Evolutionary conservation across 2,113 vertebrate genomes (phyloP).

Genomic region (Lethenteron camtschaticum): DNA sequence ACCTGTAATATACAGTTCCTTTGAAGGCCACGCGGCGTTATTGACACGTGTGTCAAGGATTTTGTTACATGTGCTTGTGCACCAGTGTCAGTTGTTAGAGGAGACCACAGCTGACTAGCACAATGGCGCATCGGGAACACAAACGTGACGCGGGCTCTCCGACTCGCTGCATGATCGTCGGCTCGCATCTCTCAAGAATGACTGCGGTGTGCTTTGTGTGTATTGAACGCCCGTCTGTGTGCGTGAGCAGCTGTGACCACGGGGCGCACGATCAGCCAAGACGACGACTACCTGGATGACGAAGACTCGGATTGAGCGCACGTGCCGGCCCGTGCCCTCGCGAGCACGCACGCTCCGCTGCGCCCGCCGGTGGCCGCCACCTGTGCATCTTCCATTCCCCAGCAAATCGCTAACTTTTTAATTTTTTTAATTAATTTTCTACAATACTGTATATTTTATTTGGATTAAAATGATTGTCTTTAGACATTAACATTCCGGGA

Average conservation of each 20-base stretch:
- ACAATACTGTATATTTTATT: too few relatives aligned
- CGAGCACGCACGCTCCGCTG: slow-evolving; percentile 14
- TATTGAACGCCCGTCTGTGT: background rate
- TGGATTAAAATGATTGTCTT: too few relatives aligned
- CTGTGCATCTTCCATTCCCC: too few relatives aligned
- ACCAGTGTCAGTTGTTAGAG: background rate
- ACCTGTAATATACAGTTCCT: too few relatives aligned
- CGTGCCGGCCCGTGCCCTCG: slow-evolving; percentile 45
- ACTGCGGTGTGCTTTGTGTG: background rate
- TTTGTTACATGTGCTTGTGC: too few relatives aligned
- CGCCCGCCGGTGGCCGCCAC: too few relatives aligned
- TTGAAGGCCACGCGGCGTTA: too few relatives aligned
- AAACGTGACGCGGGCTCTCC: background rate
- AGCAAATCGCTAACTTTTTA: too few relatives aligned
- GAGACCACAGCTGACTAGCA: background rate
- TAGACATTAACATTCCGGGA: too few relatives aligned
- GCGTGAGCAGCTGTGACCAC: slow-evolving; percentile 21
- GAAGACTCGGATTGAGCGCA: slow-evolving; percentile 75
- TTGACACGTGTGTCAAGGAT: too few relatives aligned
- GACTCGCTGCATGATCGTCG: background rate
- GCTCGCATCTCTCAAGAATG: background rate
- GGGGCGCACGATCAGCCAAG: slow-evolving; percentile 52
- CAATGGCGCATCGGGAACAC: background rate
- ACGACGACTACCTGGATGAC: slow-evolving; percentile 85
- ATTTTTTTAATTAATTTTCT: too few relatives aligned